Percentiles rank a stretch among this genome's conserved stretches.
phyloP scores from a whole-genome alignment of 1,140 invertebrate genomes.

The Octopus sinensis region DNA sequence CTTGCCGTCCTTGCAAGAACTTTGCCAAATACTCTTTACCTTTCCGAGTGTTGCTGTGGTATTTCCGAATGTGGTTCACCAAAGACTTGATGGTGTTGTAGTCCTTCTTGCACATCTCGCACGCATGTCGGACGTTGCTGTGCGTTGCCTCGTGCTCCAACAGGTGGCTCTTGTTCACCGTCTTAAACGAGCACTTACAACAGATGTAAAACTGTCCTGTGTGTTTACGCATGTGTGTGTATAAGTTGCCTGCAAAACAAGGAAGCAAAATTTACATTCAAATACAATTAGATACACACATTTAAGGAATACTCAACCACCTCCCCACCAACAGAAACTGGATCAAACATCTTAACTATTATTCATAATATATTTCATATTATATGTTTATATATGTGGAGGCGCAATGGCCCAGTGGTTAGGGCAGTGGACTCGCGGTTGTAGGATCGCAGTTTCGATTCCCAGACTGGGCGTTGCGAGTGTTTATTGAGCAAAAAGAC shows the following conservation, averaged over 20 bases:
- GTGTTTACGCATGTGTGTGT: conserved; percentile 58
- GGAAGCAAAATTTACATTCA: conserved; percentile 2
- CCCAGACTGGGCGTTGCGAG: no score
- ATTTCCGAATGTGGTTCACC: conserved; percentile 55
- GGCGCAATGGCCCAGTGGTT: no score
- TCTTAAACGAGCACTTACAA: conserved; percentile 52
- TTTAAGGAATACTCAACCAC: no score
- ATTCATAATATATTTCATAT: no score
- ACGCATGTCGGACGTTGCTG: conserved; percentile 41
- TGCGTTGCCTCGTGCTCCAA: conserved; percentile 55
- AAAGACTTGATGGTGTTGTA: conserved; percentile 58
- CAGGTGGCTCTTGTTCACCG: conserved; percentile 56
- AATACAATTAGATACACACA: not conserved
- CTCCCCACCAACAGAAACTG: no score
- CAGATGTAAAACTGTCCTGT: conserved; percentile 57
- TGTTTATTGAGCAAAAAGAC: no score
- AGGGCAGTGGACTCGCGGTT: no score
- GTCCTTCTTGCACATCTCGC: conserved; percentile 53
- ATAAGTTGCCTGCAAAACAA: conserved; percentile 50
- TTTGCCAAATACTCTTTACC: conserved; percentile 49
- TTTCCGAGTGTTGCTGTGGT: conserved; percentile 42
- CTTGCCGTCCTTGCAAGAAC: conserved; percentile 36
- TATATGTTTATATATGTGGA: no score
- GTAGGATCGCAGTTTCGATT: no score
- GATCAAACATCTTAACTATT: no score